phyloP scores from a whole-genome alignment of 2,888 invertebrate genomes.

The Ophraella communa region DNA sequence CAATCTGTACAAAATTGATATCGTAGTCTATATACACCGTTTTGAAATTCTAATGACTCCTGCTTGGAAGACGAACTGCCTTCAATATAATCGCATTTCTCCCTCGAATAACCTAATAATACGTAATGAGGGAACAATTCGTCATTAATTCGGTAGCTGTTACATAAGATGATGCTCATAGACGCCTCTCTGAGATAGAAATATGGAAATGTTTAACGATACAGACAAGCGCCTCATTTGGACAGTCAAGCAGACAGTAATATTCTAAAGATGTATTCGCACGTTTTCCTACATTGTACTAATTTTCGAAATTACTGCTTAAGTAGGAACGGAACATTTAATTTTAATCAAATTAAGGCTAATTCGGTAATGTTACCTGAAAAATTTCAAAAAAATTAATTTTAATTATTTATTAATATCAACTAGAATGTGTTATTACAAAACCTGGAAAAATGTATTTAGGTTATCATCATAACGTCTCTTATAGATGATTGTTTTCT shows the following conservation, averaged over 20 bases:
- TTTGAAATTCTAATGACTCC: constrained; percentile 44
- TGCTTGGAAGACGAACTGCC: constrained; percentile 43
- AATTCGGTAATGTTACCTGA: too few relatives aligned
- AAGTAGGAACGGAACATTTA: not conserved
- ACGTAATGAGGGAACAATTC: constrained; percentile 51
- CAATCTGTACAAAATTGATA: constrained; percentile 26
- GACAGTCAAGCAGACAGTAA: constrained; percentile 34
- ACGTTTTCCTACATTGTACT: constrained; percentile 47
- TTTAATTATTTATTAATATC: too few relatives aligned
- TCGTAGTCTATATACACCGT: constrained; percentile 33
- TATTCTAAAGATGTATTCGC: constrained; percentile 11
- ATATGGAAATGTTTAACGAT: constrained; percentile 49
- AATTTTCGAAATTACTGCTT: constrained; percentile 31
- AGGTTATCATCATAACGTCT: too few relatives aligned
- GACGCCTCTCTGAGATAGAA: constrained; percentile 42
- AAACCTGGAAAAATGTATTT: too few relatives aligned
- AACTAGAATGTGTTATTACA: too few relatives aligned
- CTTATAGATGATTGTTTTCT: too few relatives aligned
- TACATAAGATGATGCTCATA: constrained; percentile 41
- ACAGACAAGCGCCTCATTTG: constrained; percentile 50
- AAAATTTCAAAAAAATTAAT: too few relatives aligned
- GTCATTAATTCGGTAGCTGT: constrained; percentile 49
- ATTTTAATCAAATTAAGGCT: not conserved
- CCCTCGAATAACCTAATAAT: constrained; percentile 49
- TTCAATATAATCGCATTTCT: constrained; percentile 46